Evolutionary conservation across 1,140 invertebrate species (phyloP).

Genomic region (Drosophila rhopaloa): DNA sequence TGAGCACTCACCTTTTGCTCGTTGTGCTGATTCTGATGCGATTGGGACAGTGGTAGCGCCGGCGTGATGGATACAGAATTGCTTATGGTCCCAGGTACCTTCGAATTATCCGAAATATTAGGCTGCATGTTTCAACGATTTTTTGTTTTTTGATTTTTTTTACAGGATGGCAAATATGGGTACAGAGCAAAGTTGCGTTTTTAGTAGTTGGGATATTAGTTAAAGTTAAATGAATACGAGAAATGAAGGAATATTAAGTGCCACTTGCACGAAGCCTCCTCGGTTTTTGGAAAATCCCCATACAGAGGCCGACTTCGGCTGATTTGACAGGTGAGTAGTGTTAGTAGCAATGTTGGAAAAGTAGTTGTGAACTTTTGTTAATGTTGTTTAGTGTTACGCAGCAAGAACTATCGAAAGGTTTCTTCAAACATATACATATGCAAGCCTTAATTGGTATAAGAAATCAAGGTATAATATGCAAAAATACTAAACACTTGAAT

Average conservation of each 20-base stretch:
- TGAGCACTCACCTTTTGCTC: conserved; percentile 66
- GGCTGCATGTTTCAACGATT: conserved; percentile 72
- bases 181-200: conserved; percentile 51
- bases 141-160: conserved; percentile 18
- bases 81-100: conserved; percentile 84
- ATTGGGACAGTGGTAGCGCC: conserved; percentile 71
- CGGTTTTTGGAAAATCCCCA: conserved; percentile 27
- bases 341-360: conserved; percentile 11
- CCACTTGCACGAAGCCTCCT: conserved; percentile 51
- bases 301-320: conserved; percentile 32
- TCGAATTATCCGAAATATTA: conserved; percentile 84
- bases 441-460: too few species aligned
- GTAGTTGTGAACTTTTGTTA: background rate
- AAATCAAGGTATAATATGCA: too few species aligned
- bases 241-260: conserved; percentile 31
- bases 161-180: conserved; percentile 39
- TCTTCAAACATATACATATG: too few species aligned
- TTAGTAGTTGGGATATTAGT: conserved; percentile 38
- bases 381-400: conserved; percentile 16
- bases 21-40: conserved; percentile 78
- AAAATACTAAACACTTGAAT: too few species aligned
- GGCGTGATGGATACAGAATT: conserved; percentile 85
- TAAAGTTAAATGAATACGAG: conserved; percentile 14
- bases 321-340: conserved; percentile 34
- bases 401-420: conserved; percentile 1